These are phyloP conservation scores for Poecilobothrus nobilitatus DNA, from an alignment of 2,888 invertebrate genomes.

Conservation along the genomic window DNA sequence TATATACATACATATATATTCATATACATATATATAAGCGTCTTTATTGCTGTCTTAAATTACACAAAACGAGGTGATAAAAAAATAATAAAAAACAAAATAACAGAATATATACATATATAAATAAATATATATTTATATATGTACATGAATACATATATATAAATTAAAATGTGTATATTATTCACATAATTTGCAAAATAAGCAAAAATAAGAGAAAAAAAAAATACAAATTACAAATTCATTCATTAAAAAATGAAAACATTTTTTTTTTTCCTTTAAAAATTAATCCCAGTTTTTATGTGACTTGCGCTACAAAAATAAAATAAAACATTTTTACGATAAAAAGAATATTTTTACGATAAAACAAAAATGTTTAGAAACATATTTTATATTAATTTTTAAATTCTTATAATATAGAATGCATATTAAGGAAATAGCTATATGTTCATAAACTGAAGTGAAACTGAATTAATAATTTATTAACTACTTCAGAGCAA, in stretches of 20 bases:
- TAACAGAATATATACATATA: neutral
- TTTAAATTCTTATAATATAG: too few relatives aligned
- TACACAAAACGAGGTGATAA: slow-evolving; percentile 3
- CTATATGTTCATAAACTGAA: too few relatives aligned
- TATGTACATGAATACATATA: too few relatives aligned
- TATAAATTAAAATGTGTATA: too few relatives aligned
- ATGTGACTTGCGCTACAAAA: neutral
- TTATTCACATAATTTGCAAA: too few relatives aligned
- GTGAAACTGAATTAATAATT: too few relatives aligned
- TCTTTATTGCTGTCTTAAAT: slow-evolving; percentile 6
- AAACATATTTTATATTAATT: too few relatives aligned
- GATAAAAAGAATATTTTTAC: neutral
- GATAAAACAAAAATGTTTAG: neutral
- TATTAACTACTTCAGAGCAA: too few relatives aligned
- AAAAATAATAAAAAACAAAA: slow-evolving; percentile 2
- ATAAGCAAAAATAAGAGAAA: neutral
- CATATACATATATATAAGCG: neutral
- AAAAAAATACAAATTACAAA: neutral
- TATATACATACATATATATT: too few relatives aligned
- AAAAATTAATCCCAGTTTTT: neutral
- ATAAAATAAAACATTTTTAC: neutral
- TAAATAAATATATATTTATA: too few relatives aligned
- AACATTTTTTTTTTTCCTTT: neutral
- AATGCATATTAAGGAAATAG: too few relatives aligned
- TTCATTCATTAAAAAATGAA: neutral